These are phyloP conservation scores for Pentamera pediparva DNA, from an alignment of 53 echinoderm and acorn worm species.

Conservation along the genomic window DNA sequence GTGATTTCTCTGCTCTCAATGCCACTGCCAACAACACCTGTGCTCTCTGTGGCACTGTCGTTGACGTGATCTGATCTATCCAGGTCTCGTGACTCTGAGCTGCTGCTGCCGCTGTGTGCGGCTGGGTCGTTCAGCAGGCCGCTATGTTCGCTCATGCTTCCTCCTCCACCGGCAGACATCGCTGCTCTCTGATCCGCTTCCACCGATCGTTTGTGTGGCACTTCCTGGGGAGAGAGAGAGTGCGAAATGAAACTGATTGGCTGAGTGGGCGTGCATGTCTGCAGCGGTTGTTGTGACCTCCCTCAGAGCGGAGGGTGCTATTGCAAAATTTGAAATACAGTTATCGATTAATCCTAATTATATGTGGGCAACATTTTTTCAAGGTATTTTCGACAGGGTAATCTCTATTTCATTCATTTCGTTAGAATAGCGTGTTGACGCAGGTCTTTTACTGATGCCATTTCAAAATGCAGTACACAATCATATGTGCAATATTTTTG, in stretches of 20 bases:
- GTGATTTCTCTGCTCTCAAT: too few species aligned
- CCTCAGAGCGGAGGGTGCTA: neutral
- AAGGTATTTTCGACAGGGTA: too few species aligned
- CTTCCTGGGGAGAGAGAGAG: conserved; percentile 4
- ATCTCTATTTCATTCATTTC: too few species aligned
- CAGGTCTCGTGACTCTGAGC: neutral
- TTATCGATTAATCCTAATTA: neutral
- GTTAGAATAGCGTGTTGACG: too few species aligned
- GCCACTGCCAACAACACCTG: neutral
- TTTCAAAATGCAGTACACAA: too few species aligned
- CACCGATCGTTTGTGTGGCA: neutral
- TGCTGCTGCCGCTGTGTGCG: neutral
- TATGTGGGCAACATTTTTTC: too few species aligned
- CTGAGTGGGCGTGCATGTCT: too few species aligned
- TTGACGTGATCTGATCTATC: neutral
- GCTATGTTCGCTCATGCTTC: conserved; percentile 8
- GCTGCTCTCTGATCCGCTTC: neutral
- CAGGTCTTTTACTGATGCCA: too few species aligned
- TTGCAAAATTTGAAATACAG: neutral
- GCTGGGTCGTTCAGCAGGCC: neutral
- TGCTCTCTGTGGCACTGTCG: neutral
- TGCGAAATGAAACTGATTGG: too few species aligned
- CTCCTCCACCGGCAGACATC: neutral
- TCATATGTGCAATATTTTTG: too few species aligned
- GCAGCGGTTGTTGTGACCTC: too few species aligned